A percentile compares a stretch with the other conserved stretches of the same genome.
Conservation (phyloP, 2,888 invertebrate genomes). For the Pogonocherus hispidulus region DNA sequence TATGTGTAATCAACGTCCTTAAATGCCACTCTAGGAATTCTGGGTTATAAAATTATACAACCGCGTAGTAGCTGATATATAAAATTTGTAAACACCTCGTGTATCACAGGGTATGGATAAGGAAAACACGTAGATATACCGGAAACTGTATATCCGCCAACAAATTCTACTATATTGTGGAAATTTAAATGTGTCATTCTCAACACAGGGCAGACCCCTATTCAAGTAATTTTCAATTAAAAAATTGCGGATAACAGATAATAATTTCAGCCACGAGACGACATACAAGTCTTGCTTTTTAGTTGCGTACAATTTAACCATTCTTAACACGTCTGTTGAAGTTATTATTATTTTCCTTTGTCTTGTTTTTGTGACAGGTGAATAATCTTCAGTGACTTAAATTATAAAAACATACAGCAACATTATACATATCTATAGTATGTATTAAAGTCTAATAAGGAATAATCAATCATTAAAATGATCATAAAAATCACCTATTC, state of each 20-base stretch:
- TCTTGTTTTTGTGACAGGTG: not conserved
- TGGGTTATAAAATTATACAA: constrained; percentile 11
- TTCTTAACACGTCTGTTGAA: not conserved
- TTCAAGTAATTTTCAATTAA: not conserved
- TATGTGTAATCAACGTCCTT: not conserved
- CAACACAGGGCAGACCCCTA: not conserved
- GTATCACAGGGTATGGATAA: constrained; percentile 5
- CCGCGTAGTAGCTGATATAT: constrained; percentile 9
- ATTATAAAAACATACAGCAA: no score
- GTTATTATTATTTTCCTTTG: not conserved
- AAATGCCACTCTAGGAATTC: constrained; percentile 1
- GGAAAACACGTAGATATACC: constrained; percentile 27
- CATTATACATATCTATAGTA: no score
- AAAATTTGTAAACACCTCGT: constrained; percentile 21
- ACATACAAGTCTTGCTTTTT: no score
- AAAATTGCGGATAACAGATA: no score
- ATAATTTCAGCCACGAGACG: no score
- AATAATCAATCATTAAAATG: no score
- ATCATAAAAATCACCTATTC: no score
- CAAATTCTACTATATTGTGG: constrained; percentile 4
- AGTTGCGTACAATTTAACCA: not conserved
- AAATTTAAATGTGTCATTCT: constrained; percentile 17
- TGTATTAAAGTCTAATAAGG: no score
- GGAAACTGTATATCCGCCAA: constrained; percentile 29
- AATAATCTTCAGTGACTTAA: not conserved